Conservation (phyloP, 53 echinoderm and acorn worm species). For the Stichopus horrens region DNA sequence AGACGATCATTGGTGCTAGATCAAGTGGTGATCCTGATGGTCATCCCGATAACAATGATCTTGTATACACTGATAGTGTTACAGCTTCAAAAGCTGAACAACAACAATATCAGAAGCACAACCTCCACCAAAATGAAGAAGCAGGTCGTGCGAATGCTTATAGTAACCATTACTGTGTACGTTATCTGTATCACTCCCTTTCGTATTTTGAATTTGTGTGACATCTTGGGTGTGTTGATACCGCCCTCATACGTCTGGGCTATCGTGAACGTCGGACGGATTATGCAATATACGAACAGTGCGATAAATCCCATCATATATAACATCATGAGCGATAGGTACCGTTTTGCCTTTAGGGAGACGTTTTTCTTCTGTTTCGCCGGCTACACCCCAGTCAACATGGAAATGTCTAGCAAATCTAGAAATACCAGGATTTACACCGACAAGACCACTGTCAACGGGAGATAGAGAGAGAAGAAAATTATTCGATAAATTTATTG, state of each 20-base stretch:
- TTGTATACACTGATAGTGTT: constrained; percentile 82
- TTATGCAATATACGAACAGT: constrained; percentile 90
- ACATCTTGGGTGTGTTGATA: constrained; percentile 63
- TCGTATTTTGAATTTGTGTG: constrained; percentile 82
- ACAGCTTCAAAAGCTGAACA: constrained; percentile 76
- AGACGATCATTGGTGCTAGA: constrained; percentile 75
- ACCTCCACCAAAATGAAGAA: constrained; percentile 90
- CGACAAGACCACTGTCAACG: constrained; percentile 40
- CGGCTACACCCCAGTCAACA: constrained; percentile 54
- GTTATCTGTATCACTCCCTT: constrained; percentile 95
- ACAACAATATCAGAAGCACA: constrained; percentile 69
- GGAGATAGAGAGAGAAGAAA: background rate
- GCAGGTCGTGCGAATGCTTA: constrained; percentile 97
- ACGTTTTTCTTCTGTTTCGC: constrained; percentile 81
- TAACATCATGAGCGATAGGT: constrained; percentile 95
- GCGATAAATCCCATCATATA: constrained; percentile 95
- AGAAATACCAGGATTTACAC: constrained; percentile 30
- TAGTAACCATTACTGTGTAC: constrained; percentile 89
- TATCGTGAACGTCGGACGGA: constrained; percentile 81
- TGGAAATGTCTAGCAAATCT: constrained; percentile 55
- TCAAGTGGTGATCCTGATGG: constrained; percentile 88
- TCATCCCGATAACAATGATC: constrained; percentile 86
- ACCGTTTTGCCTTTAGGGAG: constrained; percentile 85
- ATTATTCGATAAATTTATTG: too few species aligned
- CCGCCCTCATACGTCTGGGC: constrained; percentile 75